Percentiles rank a stretch among this genome's conserved stretches.
These are phyloP conservation scores for Syngnathus typhle DNA, from an alignment of 2,113 vertebrate species.

Conservation along the genomic window DNA sequence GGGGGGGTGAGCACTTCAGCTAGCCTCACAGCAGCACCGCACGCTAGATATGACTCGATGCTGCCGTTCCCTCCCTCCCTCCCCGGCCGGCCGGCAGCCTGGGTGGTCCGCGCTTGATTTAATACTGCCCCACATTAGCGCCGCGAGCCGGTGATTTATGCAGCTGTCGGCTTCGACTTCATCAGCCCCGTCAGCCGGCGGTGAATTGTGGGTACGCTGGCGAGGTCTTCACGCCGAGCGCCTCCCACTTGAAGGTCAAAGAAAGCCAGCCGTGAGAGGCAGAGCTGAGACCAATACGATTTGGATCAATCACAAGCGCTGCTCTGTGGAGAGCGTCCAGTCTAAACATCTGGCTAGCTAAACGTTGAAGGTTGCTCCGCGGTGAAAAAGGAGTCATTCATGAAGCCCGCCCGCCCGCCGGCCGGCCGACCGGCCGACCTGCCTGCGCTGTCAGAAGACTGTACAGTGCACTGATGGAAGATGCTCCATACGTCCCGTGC, in stretches of 20 bases:
- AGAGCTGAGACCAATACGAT: conserved; percentile 51
- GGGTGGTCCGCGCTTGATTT: conserved; percentile 73
- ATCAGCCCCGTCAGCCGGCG: conserved; percentile 62
- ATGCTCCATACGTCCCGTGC: not conserved
- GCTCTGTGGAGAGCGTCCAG: conserved; percentile 49
- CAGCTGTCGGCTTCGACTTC: conserved; percentile 72
- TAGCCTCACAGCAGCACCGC: conserved; percentile 53
- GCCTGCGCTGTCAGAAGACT: conserved; percentile 19
- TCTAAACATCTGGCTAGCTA: conserved; percentile 53
- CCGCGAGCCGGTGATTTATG: conserved; percentile 69
- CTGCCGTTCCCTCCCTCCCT: conserved; percentile 60
- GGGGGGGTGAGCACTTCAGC: conserved; percentile 53
- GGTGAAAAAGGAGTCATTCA: conserved; percentile 54
- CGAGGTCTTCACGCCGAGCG: conserved; percentile 41
- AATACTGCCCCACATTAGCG: conserved; percentile 72
- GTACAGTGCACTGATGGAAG: conserved; percentile 12
- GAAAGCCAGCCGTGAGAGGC: conserved; percentile 58
- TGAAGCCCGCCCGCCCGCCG: conserved; percentile 6
- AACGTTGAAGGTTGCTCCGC: conserved; percentile 26
- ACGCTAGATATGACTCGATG: conserved; percentile 69
- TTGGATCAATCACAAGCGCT: conserved; percentile 56
- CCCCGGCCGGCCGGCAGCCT: conserved; percentile 49
- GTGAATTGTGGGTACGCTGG: conserved; percentile 70
- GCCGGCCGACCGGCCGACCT: too few relatives aligned
- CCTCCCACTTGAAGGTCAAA: conserved; percentile 57